Evolutionary conservation across 2,797 vertebrate species (phyloP).

Genomic region (Phalanger gymnotis): DNA sequence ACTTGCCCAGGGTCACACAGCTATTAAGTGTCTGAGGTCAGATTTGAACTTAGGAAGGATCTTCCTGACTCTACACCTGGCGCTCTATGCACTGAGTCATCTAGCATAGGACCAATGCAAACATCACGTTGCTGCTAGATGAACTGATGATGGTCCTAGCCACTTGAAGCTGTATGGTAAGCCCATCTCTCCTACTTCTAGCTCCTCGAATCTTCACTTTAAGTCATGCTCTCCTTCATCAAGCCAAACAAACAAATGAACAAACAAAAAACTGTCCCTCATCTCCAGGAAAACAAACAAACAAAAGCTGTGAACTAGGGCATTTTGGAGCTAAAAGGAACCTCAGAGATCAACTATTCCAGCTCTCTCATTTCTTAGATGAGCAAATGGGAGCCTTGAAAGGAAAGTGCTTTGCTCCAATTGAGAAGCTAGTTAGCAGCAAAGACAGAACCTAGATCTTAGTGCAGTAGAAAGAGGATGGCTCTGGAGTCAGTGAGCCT

Average conservation of each 20-base stretch:
- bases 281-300: not conserved
- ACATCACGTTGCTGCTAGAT: not conserved
- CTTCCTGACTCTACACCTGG: not conserved
- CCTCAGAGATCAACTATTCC: not conserved
- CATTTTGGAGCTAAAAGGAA: not conserved
- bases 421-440: not conserved
- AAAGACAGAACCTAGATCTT: not conserved
- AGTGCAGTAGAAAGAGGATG: not conserved
- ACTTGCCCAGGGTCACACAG: not conserved
- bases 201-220: not conserved
- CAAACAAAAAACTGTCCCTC: not conserved
- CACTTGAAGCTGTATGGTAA: not conserved
- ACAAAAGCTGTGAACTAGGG: not conserved
- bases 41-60: not conserved
- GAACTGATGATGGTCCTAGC: not conserved
- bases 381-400: not conserved
- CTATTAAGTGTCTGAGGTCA: not conserved
- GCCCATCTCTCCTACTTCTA: not conserved
- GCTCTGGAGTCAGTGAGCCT: not conserved
- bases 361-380: not conserved
- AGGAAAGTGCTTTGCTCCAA: not conserved
- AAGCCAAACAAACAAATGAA: not conserved
- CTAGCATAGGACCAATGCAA: not conserved
- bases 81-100: not conserved
- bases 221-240: not conserved